Evolutionary conservation across 2,888 invertebrate species (phyloP), one percentile per base, ranked within the genome.

Genomic region (Philonicus albiceps): DNA sequence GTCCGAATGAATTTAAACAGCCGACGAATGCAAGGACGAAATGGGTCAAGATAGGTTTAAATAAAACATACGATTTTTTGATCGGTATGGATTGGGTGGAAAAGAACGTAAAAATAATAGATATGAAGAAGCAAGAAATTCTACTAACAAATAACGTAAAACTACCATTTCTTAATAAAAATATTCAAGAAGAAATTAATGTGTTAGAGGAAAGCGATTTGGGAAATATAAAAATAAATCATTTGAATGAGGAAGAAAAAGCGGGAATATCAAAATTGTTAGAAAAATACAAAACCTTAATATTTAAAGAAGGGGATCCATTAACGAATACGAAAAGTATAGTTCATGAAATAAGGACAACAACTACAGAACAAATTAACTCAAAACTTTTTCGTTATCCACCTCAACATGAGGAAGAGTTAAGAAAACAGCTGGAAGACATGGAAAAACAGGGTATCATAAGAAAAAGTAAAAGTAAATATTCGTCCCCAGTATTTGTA

Each of bases 1-100:
- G 87, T 73, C 88, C 88, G 43, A 55, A 2, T 0, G 87, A 88
- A 74, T 88, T 88, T 87, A 64, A 86, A 73, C 40, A 75, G 27
- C n/a, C 86, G 2, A 8, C n/a, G 34, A 85, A 86, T 31, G 75
- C 86, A 30, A 84, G 84, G 37, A 86, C 85, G 31, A 74, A 55
- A 53, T 75, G 83, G 87, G 85, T 84, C 22, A 85, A 78, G 27
- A 87, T 85, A 19, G 37, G 40, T 22, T 73, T 87, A 85, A 64
- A 86, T n/a, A 86, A 86, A 40, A 40, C 40, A 31, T 84, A 85
- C 27, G 86, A 87, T 85, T 55, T 85, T n/a, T 34, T 87, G 74
- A 74, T 87, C 37, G 85, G 85, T 16, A 87, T 85, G 78, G 85
- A 72, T 19, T 87, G 87, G 85, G 31, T 85, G 27, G 64, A 49